Evolutionary conservation across 2,888 invertebrate genomes (phyloP), one percentile per base, ranked within the genome.

Genomic region (Lutraria lutraria): DNA sequence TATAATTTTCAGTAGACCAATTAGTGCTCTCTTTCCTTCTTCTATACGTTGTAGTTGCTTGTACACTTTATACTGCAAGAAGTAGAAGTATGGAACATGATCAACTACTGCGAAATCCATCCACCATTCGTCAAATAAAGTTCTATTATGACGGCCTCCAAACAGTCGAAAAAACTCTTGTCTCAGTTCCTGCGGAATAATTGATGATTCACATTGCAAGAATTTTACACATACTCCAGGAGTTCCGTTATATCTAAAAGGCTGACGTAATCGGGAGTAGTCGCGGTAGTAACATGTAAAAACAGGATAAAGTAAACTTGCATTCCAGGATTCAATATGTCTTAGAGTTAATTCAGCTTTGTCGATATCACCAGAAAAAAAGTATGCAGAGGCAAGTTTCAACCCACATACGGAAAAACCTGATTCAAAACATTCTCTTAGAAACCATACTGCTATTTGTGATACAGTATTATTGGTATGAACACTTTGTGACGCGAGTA

Each of bases 371-470:
- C 81, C 54, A 54, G 29, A 16, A 56, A 54, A 56, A 31, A 56
- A 81, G 16, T 29, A 54, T n/a, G 52, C 56, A 15, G 54, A 56
- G 15, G 81, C 81, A 54, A 81, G 54, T n/a, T 81, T 81, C 29
- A 81, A 56, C 31, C 21, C 56, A 56, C 81, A 4, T 16, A 56
- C 54, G 13, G 81, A 54, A 29, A 81, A 54, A 56, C 56, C 81
- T 12, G 54, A 21, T n/a, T 81, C 54, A 1, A 81, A 56, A 56
- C 81, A 29, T 25, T 1, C 6, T 25, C 25, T 29, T 12, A 81
- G 15, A 54, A 25, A 56, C 0, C 29, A 21, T 82, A 82, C 19
- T 34, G 82, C 82, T 15, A 60, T n/a, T 15, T 16, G 56, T 82
- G 82, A 60, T 82, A 82, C 31, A 31, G 60, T 16, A 16, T 60